Percentiles rank a stretch among this genome's conserved stretches.
Evolutionary conservation across 30 jellyfish, hydroid and myxozoan species (phyloP).

Genomic region (Rhopilema esculentum): DNA sequence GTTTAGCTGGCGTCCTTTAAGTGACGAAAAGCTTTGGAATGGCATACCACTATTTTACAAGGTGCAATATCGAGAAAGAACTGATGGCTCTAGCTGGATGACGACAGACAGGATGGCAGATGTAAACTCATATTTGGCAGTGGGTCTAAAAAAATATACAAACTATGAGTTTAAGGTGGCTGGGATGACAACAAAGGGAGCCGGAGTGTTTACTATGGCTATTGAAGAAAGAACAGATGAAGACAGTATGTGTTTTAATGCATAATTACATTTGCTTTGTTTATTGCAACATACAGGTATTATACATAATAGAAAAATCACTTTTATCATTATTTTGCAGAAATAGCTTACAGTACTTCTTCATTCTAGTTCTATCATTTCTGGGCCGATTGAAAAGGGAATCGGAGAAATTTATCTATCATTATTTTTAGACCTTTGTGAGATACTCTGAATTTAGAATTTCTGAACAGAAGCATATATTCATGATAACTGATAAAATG

Average conservation of each 20-base stretch:
- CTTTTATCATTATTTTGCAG: too few relatives aligned
- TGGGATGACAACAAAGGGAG: conserved; percentile 7
- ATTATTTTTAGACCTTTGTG: too few relatives aligned
- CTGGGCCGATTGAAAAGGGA: too few relatives aligned
- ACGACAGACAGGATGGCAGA: not conserved
- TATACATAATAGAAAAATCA: too few relatives aligned
- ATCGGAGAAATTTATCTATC: too few relatives aligned
- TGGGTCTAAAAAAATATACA: not conserved
- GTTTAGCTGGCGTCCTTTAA: conserved; percentile 27
- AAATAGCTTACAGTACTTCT: too few relatives aligned
- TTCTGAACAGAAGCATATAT: too few relatives aligned
- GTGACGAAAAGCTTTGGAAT: conserved; percentile 1
- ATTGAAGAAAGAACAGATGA: conserved; percentile 45
- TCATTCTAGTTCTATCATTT: too few relatives aligned
- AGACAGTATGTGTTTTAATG: conserved; percentile 29
- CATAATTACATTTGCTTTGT: too few relatives aligned
- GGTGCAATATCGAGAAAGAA: conserved; percentile 23
- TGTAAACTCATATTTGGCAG: not conserved
- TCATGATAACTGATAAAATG: too few relatives aligned
- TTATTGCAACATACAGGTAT: too few relatives aligned
- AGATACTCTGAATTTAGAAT: too few relatives aligned
- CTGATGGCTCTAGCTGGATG: conserved; percentile 6
- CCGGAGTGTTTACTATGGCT: not conserved
- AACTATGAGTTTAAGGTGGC: conserved; percentile 21
- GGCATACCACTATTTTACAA: conserved; percentile 36